Conservation (phyloP, 2,113 vertebrate genomes). For the Cyanoderma ruficeps region DNA sequence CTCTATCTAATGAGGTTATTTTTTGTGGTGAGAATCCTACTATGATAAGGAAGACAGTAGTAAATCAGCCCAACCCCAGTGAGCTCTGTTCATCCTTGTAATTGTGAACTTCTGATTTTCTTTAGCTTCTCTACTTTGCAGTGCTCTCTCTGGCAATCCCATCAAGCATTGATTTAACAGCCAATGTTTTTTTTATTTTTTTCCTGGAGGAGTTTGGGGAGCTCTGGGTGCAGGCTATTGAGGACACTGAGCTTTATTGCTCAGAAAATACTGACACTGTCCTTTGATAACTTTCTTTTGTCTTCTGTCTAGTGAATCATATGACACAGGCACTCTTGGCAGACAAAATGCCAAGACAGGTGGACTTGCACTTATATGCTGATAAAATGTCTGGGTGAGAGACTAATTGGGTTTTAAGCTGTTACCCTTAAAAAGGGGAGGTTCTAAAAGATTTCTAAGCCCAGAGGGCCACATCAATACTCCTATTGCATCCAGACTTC, state of each 20-base stretch:
- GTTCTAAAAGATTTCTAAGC: background rate
- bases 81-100: background rate
- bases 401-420: background rate
- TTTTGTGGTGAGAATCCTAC: background rate
- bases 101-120: background rate
- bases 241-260: slow-evolving; percentile 30
- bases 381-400: background rate
- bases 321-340: background rate
- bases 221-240: background rate
- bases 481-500: background rate
- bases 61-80: background rate
- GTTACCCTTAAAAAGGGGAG: background rate
- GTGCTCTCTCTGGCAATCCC: background rate
- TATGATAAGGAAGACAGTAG: background rate
- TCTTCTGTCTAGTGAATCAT: background rate
- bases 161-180: slow-evolving; percentile 11
- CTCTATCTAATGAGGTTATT: background rate
- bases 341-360: background rate
- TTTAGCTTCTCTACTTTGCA: background rate
- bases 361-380: background rate
- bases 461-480: background rate
- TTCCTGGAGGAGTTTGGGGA: background rate
- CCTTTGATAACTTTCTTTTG: slow-evolving; percentile 21
- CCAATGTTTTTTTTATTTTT: slow-evolving; percentile 5
- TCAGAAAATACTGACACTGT: background rate